Conservation (phyloP, 2,888 invertebrate species). For the Troides helena region DNA sequence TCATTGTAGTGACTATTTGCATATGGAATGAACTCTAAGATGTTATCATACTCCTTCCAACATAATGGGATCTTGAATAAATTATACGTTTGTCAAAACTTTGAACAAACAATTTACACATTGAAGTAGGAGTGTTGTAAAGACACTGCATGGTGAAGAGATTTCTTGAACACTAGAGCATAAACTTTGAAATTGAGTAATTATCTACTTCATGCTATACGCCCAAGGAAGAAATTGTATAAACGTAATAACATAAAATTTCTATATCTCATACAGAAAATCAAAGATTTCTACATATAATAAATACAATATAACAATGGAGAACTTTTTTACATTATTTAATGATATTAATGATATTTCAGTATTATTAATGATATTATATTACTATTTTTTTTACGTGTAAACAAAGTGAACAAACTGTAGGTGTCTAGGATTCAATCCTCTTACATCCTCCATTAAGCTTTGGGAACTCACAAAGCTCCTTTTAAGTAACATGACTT, state of each 20-base stretch:
- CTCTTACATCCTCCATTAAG: conserved; percentile 12
- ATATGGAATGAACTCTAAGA: conserved; percentile 21
- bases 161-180: too few species aligned
- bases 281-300: too few species aligned
- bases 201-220: too few species aligned
- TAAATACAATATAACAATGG: too few species aligned
- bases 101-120: conserved; percentile 13
- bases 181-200: too few species aligned
- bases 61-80: conserved; percentile 25
- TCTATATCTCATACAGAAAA: too few species aligned
- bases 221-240: too few species aligned
- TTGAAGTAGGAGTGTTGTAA: background rate
- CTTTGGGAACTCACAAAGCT: conserved; percentile 6
- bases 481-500: conserved; percentile 16
- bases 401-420: background rate
- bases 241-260: too few species aligned
- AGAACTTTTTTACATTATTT: background rate
- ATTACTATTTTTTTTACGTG: background rate
- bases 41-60: conserved; percentile 14
- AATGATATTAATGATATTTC: background rate
- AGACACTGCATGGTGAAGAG: background rate
- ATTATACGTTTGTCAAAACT: conserved; percentile 21
- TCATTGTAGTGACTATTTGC: conserved; percentile 23
- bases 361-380: background rate
- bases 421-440: conserved; percentile 3